Base-by-base conservation (phyloP, 2,113 vertebrate genomes). In the Piprites chloris region DNA sequence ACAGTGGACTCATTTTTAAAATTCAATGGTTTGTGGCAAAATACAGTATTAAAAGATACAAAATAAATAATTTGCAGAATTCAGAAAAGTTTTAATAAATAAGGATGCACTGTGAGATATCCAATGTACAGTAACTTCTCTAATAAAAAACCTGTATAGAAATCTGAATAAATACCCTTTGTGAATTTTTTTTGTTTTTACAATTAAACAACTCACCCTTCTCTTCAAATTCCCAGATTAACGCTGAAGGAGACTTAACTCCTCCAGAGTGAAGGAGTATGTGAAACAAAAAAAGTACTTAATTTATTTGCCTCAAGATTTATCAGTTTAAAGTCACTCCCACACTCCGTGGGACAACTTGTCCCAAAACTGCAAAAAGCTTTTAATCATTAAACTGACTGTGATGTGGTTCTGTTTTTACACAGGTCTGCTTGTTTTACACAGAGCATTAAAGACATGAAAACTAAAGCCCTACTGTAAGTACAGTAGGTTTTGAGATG, bases 1-100 rank as follows among this genome's bases (percentile, higher is more conserved):
- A 42, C 39, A 84, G 21, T 14, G 13, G 49, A 59, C 23, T 77
- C 0, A 1, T 72, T 81, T 59, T 90, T 33, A 75, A 61, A 95
- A 61, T n/a, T 72, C 12, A 83, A 53, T 76, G 55, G 71, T 78
- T 95, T 92, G 62, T 96, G 59, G 74, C 81, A 94, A 89, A 96
- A 92, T 84, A 97, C 69, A 96, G 81, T 94, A 96, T 78, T 90
- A 63, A 97, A 65, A 85, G 67, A 94, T 68, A 93, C 18, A 97
- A 96, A 97, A 97, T 97, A 98, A 98, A 95, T 97, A 96, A 95
- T 27, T 76, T 47, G 55, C 68, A 73, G 85, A 58, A 50, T 83
- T 79, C 92, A 89, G 47, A 90, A 91, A 84, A 78, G 74, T 33
- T 30, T 90, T 65, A 93, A 90, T 86, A 97, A 96, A 98, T 97